Conservation (phyloP, 2,888 invertebrate species). For the Cosmia pyralina region DNA sequence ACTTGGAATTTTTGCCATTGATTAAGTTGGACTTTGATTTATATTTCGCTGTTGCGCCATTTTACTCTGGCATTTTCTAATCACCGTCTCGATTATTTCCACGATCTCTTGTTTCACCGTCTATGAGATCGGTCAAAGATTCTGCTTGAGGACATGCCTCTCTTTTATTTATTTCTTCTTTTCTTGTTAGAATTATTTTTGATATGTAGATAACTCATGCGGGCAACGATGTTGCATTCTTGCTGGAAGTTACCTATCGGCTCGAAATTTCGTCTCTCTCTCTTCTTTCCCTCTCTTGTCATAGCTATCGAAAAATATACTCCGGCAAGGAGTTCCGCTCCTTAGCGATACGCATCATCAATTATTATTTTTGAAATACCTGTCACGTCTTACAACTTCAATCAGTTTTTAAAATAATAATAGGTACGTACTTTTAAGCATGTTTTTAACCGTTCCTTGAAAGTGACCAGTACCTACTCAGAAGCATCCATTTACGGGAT, state of each 20-base stretch:
- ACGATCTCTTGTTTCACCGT: neutral
- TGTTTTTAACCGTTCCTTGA: conserved; percentile 9
- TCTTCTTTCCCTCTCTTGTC: neutral
- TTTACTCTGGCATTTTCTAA: neutral
- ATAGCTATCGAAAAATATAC: neutral
- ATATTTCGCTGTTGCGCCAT: neutral
- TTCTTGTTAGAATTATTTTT: neutral
- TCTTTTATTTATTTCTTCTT: neutral
- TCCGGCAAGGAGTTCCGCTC: neutral
- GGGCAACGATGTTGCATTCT: neutral
- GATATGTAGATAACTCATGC: neutral
- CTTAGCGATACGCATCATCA: neutral
- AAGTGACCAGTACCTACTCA: conserved; percentile 1
- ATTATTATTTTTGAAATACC: neutral
- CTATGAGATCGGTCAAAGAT: neutral
- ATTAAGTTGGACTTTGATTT: conserved; percentile 37
- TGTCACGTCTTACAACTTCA: conserved; percentile 3
- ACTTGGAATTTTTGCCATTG: conserved; percentile 14
- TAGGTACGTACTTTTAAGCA: conserved; percentile 12
- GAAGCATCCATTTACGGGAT: conserved; percentile 30
- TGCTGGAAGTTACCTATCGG: neutral
- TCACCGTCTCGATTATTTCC: neutral
- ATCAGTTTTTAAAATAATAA: conserved; percentile 10
- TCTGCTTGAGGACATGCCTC: neutral
- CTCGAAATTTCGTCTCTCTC: neutral